Conservation (phyloP, 53 echinoderm and acorn worm species). For the Henricia sp. region DNA sequence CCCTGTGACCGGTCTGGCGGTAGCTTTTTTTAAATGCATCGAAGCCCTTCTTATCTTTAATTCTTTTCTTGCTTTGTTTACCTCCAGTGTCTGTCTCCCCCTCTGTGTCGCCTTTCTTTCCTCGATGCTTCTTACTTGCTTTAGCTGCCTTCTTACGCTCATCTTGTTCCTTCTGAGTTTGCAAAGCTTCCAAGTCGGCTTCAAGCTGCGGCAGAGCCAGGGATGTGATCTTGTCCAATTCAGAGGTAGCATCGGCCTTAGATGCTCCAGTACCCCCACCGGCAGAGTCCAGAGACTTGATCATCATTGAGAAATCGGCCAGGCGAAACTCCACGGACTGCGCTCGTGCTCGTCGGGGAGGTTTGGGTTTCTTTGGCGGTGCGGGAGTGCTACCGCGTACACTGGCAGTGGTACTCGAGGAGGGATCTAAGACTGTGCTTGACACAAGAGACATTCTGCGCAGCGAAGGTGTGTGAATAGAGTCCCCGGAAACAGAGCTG, state of each 20-base stretch:
- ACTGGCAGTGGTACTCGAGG: constrained; percentile 41
- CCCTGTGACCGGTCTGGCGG: constrained; percentile 36
- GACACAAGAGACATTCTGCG: constrained; percentile 65
- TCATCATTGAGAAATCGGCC: constrained; percentile 86
- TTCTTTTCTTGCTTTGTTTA: constrained; percentile 40
- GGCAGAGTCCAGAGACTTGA: constrained; percentile 55
- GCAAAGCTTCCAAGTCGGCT: constrained; percentile 74
- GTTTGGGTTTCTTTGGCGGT: constrained; percentile 49
- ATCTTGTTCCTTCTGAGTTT: constrained; percentile 53
- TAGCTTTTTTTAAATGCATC: constrained; percentile 22
- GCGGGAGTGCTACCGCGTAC: constrained; percentile 35
- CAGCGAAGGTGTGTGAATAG: constrained; percentile 70
- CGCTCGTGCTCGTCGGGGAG: constrained; percentile 61
- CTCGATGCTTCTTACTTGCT: constrained; percentile 11
- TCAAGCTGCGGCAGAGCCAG: constrained; percentile 67
- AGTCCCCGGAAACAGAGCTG: constrained; percentile 70
- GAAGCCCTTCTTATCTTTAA: not conserved
- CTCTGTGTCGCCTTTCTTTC: not conserved
- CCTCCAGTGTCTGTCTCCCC: constrained; percentile 2
- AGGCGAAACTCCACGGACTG: constrained; percentile 87
- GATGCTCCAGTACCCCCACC: constrained; percentile 28
- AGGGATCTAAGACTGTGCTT: constrained; percentile 26
- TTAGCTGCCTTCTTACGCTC: constrained; percentile 38
- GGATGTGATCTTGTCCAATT: constrained; percentile 44
- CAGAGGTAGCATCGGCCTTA: constrained; percentile 5